Evolutionary conservation across 2,888 invertebrate genomes (phyloP).

Genomic region (Caenorhabditis sp.): DNA sequence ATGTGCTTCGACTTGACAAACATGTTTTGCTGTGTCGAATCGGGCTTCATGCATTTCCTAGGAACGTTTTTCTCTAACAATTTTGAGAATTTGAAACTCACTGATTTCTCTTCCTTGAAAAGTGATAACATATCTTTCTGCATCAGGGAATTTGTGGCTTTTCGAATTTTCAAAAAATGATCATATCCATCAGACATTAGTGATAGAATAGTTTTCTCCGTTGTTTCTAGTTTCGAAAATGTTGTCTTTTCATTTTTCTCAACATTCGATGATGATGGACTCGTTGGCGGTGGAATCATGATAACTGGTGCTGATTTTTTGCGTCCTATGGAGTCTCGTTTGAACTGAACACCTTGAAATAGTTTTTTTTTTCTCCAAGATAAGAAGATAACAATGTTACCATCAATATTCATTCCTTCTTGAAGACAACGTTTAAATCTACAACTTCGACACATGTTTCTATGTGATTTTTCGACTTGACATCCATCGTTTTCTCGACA

Average conservation of each 20-base stretch:
- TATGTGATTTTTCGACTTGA: constrained; percentile 60
- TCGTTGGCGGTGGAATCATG: background rate
- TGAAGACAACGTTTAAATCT: constrained; percentile 60
- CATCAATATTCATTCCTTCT: constrained; percentile 62
- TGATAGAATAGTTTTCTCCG: constrained; percentile 3
- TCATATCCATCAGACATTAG: constrained; percentile 49
- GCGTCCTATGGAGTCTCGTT: constrained; percentile 58
- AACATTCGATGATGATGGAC: background rate
- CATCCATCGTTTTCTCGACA: constrained; percentile 57
- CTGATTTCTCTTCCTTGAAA: constrained; percentile 16
- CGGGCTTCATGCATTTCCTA: constrained; percentile 46
- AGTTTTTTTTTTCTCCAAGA: no score
- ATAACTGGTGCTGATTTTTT: background rate
- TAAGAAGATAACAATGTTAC: constrained; percentile 24
- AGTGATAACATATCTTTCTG: constrained; percentile 42
- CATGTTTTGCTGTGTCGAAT: constrained; percentile 61
- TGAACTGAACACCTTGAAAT: constrained; percentile 58
- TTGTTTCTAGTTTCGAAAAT: constrained; percentile 14
- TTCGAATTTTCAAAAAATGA: constrained; percentile 59
- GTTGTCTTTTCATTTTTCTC: no score
- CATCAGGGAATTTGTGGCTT: constrained; percentile 58
- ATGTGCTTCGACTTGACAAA: constrained; percentile 64
- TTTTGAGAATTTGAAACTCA: constrained; percentile 14
- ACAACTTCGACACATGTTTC: constrained; percentile 67
- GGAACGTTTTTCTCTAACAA: background rate